Evolutionary conservation across 2,113 vertebrate species (phyloP).

Genomic region (Cavia porcellus): DNA sequence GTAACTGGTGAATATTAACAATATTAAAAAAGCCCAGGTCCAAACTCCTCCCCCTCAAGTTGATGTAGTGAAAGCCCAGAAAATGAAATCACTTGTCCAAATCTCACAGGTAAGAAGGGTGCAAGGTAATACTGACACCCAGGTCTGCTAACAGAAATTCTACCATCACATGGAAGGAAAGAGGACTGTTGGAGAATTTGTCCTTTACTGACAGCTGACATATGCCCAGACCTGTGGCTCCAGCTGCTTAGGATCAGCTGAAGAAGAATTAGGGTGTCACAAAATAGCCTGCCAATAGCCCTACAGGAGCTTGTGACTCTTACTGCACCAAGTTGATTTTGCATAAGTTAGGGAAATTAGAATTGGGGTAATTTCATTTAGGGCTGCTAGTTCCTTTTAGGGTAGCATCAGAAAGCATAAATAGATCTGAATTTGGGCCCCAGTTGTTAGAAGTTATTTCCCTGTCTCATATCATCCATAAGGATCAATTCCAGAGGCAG

Average conservation of each 20-base stretch:
- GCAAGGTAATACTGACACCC: background rate
- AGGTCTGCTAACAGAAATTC: background rate
- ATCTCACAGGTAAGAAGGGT: background rate
- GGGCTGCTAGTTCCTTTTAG: background rate
- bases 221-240: too few relatives aligned
- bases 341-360: background rate
- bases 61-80: background rate
- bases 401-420: background rate
- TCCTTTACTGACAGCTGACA: background rate
- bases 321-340: background rate
- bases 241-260: background rate
- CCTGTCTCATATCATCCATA: background rate
- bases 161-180: rapidly evolving
- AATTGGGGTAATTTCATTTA: background rate
- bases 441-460: background rate
- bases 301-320: background rate
- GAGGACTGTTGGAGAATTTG: background rate
- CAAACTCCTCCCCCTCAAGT: background rate
- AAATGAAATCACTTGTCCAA: background rate
- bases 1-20: background rate
- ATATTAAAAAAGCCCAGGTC: background rate
- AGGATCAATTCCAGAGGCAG: background rate
- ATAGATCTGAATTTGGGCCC: background rate
- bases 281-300: background rate
- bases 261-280: background rate